phyloP scores from a whole-genome alignment of 2,888 invertebrate genomes.

The Strigamia transsilvanica region DNA sequence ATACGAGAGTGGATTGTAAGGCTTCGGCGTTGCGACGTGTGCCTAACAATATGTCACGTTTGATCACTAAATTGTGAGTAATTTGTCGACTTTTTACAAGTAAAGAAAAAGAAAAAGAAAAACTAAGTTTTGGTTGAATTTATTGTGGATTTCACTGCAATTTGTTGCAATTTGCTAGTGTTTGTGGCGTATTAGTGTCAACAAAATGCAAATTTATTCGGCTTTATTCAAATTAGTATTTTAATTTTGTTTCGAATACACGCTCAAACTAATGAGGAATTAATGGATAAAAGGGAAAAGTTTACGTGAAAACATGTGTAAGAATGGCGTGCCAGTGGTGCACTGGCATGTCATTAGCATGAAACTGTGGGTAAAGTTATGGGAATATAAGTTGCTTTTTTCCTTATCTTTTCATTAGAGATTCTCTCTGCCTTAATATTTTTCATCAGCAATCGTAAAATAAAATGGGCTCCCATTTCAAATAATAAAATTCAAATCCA shows the following conservation, averaged over 20 bases:
- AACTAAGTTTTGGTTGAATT: too few relatives aligned
- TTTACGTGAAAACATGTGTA: neutral
- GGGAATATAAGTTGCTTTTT: slow-evolving; percentile 10
- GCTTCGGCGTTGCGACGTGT: neutral
- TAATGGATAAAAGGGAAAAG: neutral
- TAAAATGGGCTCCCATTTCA: neutral
- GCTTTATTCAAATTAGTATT: neutral
- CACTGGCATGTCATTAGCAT: neutral
- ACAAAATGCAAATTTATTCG: neutral
- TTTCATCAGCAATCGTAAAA: slow-evolving; percentile 33
- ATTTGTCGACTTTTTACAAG: neutral
- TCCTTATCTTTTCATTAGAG: slow-evolving; percentile 37
- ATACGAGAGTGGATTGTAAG: slow-evolving; percentile 40
- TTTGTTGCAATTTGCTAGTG: neutral
- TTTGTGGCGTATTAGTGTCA: neutral
- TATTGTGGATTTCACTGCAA: too few relatives aligned
- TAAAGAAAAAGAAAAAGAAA: neutral
- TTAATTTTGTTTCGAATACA: neutral
- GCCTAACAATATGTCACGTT: neutral
- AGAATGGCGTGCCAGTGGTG: neutral
- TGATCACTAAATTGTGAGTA: slow-evolving; percentile 28
- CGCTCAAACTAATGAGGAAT: neutral
- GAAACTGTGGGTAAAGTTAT: neutral
- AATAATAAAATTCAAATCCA: slow-evolving; percentile 34
- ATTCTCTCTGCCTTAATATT: neutral